Evolutionary conservation across 2,797 vertebrate genomes (phyloP).

Genomic region (Graptemys geographica): DNA sequence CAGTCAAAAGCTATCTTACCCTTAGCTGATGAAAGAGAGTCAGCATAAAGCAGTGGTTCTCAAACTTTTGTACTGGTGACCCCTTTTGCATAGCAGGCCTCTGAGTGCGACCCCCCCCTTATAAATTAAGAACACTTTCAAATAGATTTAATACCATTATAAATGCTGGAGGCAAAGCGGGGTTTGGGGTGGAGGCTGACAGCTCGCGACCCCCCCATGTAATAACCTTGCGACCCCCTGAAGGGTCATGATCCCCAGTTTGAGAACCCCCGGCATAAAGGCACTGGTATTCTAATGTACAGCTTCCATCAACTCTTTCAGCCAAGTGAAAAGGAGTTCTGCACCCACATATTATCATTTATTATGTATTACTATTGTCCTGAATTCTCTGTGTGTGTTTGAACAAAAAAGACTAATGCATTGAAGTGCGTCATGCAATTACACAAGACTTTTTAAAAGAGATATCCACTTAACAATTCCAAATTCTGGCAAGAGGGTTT

Average conservation of each 20-base stretch:
- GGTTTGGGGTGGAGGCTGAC: too few relatives aligned
- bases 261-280: not conserved
- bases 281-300: accelerated
- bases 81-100: too few relatives aligned
- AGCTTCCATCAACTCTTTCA: not conserved
- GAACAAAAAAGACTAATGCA: not conserved
- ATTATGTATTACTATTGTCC: accelerated
- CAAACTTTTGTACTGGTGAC: too few relatives aligned
- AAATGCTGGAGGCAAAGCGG: too few relatives aligned
- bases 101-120: too few relatives aligned
- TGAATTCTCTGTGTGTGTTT: accelerated
- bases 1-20: too few relatives aligned
- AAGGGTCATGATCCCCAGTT: too few relatives aligned
- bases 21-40: accelerated
- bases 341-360: accelerated
- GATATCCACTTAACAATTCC: not conserved
- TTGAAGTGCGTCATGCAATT: accelerated
- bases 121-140: not conserved
- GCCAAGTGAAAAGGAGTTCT: accelerated
- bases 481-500: not conserved
- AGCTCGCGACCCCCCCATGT: too few relatives aligned
- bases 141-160: too few relatives aligned
- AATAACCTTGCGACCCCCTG: too few relatives aligned
- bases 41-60: not conserved
- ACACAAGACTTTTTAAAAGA: not conserved